Conservation (phyloP, 2,113 vertebrate genomes). For the Anarhynchus alexandrinus region DNA sequence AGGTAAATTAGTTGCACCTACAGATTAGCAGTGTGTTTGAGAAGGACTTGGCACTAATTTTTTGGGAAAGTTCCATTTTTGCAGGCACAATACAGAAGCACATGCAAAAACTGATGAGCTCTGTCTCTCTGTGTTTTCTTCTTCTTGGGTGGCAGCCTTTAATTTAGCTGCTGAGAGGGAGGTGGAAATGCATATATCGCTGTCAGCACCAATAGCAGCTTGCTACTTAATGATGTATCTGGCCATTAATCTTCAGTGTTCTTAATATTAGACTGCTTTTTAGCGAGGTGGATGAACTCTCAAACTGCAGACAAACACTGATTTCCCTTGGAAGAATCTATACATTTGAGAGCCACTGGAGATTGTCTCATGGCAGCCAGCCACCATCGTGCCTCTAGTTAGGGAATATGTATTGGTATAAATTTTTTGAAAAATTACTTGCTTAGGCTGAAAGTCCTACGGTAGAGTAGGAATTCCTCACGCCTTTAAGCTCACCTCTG, state of each 20-base stretch:
- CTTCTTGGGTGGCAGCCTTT: neutral
- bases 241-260: neutral
- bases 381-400: neutral
- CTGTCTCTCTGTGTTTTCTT: neutral
- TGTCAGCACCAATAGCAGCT: neutral
- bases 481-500: neutral
- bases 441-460: neutral
- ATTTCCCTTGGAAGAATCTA: neutral
- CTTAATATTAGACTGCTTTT: neutral
- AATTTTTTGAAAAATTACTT: neutral
- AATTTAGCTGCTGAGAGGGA: neutral
- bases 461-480: neutral
- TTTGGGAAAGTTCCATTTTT: neutral
- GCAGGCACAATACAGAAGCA: neutral
- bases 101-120: neutral
- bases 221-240: constrained; percentile 4
- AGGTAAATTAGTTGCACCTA: neutral
- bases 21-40: neutral
- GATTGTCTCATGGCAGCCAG: neutral
- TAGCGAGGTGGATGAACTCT: neutral
- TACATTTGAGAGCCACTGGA: neutral
- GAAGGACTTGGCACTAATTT: neutral
- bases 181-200: neutral
- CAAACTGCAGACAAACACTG: neutral
- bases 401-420: neutral